Conservation (phyloP, 2,113 vertebrate species). For the Oncorhynchus masou region DNA sequence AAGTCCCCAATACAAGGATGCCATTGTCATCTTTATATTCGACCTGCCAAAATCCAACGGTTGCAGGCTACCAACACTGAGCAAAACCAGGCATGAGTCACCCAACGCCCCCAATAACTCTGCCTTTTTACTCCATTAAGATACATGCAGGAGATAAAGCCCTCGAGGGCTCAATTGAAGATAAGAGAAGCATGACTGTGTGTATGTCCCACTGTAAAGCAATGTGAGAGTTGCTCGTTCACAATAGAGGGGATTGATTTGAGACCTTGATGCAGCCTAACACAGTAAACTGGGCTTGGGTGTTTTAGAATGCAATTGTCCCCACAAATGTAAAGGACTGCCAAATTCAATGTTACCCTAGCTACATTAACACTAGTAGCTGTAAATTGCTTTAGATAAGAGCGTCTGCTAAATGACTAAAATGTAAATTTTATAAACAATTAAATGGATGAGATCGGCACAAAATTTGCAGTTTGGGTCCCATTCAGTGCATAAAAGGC, state of each 20-base stretch:
- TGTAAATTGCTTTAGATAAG: no score
- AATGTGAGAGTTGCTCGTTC: background rate
- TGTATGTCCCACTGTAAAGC: background rate
- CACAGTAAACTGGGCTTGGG: background rate
- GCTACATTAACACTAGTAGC: background rate
- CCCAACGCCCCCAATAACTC: conserved; percentile 1
- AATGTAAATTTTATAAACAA: no score
- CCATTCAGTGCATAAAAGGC: no score
- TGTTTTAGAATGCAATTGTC: background rate
- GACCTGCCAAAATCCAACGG: background rate
- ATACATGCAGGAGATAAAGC: background rate
- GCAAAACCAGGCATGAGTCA: conserved; percentile 6
- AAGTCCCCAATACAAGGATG: background rate
- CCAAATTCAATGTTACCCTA: background rate
- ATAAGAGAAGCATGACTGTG: conserved; percentile 5
- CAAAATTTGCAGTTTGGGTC: no score
- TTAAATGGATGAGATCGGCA: no score
- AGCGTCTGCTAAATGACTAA: no score
- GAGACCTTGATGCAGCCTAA: background rate
- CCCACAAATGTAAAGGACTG: background rate
- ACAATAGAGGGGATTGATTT: background rate
- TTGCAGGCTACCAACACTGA: background rate
- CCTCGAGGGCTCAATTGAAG: conserved; percentile 21
- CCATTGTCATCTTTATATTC: background rate
- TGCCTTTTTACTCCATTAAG: background rate